Conservation (phyloP, 2,797 vertebrate genomes). For the Urophycis tenuis region DNA sequence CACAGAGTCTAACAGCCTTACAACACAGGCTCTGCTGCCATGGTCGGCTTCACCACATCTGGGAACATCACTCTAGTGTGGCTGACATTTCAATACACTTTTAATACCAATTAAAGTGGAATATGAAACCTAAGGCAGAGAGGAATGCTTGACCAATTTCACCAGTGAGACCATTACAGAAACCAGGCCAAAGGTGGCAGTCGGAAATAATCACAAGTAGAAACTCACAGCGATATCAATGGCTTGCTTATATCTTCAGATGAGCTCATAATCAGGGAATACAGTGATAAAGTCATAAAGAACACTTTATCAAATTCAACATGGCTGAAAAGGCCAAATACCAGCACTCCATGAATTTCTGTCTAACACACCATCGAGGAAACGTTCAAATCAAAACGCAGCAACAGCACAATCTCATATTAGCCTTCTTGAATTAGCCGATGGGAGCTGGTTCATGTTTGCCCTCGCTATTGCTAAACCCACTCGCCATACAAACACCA, state of each 20-base stretch:
- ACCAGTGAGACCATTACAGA: not conserved
- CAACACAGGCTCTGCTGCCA: constrained; percentile 23
- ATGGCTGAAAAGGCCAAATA: not conserved
- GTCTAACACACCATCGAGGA: not conserved
- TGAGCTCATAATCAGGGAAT: not conserved
- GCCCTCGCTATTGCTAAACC: not conserved
- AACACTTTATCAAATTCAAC: not conserved
- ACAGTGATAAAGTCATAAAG: not conserved
- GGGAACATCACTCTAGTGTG: constrained; percentile 33
- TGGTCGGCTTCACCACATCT: constrained; percentile 39
- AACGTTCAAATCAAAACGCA: not conserved
- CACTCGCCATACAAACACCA: not conserved
- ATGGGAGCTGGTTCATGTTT: no score
- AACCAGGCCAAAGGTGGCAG: not conserved
- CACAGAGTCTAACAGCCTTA: constrained; percentile 14
- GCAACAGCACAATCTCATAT: constrained; percentile 5
- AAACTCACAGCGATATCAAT: not conserved
- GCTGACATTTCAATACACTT: constrained; percentile 6
- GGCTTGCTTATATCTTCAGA: not conserved
- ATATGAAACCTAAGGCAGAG: not conserved
- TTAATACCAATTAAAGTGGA: not conserved
- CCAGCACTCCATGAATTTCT: not conserved
- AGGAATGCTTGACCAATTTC: not conserved
- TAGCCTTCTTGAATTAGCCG: not conserved
- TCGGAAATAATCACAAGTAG: not conserved